Conservation (phyloP, 92 coral and sea anemone species). For the Montipora capitata region DNA sequence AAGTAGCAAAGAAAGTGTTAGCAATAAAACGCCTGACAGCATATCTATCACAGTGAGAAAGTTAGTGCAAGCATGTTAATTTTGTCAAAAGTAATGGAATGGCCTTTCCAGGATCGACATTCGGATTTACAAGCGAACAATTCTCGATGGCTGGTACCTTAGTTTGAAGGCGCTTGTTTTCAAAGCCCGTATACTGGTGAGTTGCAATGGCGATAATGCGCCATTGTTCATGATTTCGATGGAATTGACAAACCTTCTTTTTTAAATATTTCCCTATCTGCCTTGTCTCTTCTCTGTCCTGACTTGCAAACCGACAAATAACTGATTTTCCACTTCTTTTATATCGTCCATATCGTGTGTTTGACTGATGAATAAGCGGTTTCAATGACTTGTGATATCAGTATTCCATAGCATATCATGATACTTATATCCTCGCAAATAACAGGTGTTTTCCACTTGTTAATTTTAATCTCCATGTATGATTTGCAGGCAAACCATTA, state of each 20-base stretch:
- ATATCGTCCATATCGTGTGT: slow-evolving; percentile 18
- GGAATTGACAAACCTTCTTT: neutral
- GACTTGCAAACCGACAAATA: neutral
- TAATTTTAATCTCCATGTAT: slow-evolving; percentile 59
- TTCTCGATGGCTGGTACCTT: neutral
- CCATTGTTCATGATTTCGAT: neutral
- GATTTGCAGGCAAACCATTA: slow-evolving; percentile 62
- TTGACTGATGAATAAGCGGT: slow-evolving; percentile 30
- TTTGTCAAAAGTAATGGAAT: too few species aligned
- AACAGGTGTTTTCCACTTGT: slow-evolving; percentile 82
- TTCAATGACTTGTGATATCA: slow-evolving; percentile 44
- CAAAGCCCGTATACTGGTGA: neutral
- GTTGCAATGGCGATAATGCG: neutral
- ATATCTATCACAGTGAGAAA: neutral
- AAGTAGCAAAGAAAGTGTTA: neutral
- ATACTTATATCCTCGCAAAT: slow-evolving; percentile 56
- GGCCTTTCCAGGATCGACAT: too few species aligned
- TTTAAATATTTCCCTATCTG: neutral
- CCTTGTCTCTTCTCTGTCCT: neutral
- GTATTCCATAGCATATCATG: slow-evolving; percentile 70
- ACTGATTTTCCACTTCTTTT: too few species aligned
- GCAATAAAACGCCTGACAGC: neutral
- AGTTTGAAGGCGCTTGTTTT: too few species aligned
- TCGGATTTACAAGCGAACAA: neutral
- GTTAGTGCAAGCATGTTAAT: too few species aligned